A percentile compares a stretch with the other conserved stretches of the same genome.
These are phyloP conservation scores for Sarcophaga carnaria DNA, from an alignment of 2,888 invertebrate species.

Conservation along the genomic window DNA sequence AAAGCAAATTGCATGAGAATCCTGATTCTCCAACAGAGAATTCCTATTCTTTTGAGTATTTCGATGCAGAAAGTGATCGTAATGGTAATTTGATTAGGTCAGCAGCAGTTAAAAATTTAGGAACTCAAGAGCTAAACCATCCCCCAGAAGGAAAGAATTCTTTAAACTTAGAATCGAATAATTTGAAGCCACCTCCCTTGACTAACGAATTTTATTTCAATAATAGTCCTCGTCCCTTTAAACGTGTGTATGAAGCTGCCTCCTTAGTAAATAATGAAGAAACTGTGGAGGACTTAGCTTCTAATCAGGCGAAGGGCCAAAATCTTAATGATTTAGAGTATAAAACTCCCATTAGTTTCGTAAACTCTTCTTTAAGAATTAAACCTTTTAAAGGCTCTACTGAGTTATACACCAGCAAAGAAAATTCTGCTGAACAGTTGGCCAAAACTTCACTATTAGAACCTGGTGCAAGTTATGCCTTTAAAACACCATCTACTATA, in stretches of 20 bases:
- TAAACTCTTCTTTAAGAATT: background rate
- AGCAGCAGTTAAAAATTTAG: no score
- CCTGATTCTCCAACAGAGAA: constrained; percentile 48
- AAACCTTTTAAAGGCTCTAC: background rate
- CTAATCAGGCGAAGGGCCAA: background rate
- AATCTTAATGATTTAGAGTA: background rate
- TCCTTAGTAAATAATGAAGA: background rate
- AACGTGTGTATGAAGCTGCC: constrained; percentile 18
- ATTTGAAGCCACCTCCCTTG: background rate
- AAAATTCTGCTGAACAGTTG: background rate
- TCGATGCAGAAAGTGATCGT: constrained; percentile 36
- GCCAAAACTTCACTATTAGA: no score
- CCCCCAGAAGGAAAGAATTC: no score
- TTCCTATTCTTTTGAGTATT: constrained; percentile 60
- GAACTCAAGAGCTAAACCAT: no score
- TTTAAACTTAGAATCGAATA: background rate
- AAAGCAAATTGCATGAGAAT: background rate
- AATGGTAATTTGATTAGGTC: constrained; percentile 33
- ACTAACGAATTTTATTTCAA: constrained; percentile 28
- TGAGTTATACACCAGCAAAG: background rate
- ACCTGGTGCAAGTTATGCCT: no score
- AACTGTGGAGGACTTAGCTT: background rate
- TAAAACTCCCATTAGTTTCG: background rate
- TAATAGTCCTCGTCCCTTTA: constrained; percentile 49
- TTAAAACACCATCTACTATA: background rate